Base-by-base conservation (phyloP, 2,797 vertebrate genomes). In the Paedocypris micromegethes region DNA sequence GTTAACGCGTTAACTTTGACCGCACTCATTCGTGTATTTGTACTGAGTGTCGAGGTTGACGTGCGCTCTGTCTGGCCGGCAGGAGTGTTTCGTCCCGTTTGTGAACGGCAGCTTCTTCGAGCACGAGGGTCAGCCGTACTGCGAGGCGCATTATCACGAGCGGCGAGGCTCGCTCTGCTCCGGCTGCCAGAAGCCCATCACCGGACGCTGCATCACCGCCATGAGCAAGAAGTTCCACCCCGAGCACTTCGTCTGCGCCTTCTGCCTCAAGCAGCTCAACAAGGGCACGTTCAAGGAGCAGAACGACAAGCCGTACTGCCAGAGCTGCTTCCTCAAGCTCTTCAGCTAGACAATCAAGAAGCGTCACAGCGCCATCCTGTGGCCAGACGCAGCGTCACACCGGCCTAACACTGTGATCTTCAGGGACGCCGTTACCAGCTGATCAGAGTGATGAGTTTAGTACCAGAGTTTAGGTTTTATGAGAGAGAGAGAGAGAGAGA, bases 211-310 rank as follows among this genome's bases (percentile, higher is more conserved):
- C 78, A 98, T 99, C 89, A 98, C 96, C 0, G 96, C 96, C 71
- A 98, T 99, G 96, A 82, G 89, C 83, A 95, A 94, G 90, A 99
- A 99, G 86, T 99, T 99, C 79, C 96, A 99, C 86, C 96, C 96
- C 0, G 96, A 99, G 92, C 96, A 99, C 86, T 99, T 99, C 61
- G 96, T 96, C 81, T 99, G 96, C 49, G 96, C 96, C 87, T 99
- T 99, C 86, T 99, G 96, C 84, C 92, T 98, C 83, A 99, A 98
- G 81, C 96, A 98, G 77, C 96, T 98, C 80, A 99, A 99, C 90
- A 99, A 99, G 87, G 96, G 96, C 86, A 99, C 96, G 78, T 99
- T 98, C 85, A 98, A 99, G 84, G 96, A 99, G 88, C 95, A 99
- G 80, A 99, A 99, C 0, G 95, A 98, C 89, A 99, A 98, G 82